phyloP scores from a whole-genome alignment of 2,888 invertebrate genomes.

The Hofmannophila pseudospretella region DNA sequence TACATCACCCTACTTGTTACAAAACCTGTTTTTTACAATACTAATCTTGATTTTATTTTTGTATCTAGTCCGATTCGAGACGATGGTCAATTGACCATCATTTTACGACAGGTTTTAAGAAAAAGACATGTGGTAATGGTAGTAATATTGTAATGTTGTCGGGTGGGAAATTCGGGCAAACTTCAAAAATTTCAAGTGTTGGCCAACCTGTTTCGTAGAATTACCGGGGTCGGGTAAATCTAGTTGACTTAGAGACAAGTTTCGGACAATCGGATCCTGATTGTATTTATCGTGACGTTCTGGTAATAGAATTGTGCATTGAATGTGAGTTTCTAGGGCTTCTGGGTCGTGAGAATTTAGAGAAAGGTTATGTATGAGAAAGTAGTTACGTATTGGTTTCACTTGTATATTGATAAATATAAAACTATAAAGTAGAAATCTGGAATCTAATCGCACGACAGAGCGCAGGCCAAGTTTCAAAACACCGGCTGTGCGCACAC shows the following conservation, averaged over 20 bases:
- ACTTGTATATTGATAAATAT: too few relatives aligned
- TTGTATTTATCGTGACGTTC: slow-evolving; percentile 19
- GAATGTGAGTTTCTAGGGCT: slow-evolving; percentile 23
- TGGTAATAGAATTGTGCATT: slow-evolving; percentile 14
- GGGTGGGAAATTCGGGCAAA: slow-evolving; percentile 38
- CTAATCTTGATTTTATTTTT: slow-evolving; percentile 27
- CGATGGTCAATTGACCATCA: slow-evolving; percentile 17
- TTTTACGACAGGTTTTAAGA: slow-evolving; percentile 47
- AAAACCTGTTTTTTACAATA: slow-evolving; percentile 29
- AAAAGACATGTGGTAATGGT: slow-evolving; percentile 11
- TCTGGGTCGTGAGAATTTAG: slow-evolving; percentile 35
- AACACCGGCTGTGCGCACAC: too few relatives aligned
- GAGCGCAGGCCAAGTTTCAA: too few relatives aligned
- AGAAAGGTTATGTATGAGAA: slow-evolving; percentile 27
- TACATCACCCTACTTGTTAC: slow-evolving; percentile 8
- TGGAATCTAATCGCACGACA: too few relatives aligned
- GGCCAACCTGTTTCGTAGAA: slow-evolving; percentile 38
- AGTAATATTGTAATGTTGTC: slow-evolving; percentile 13
- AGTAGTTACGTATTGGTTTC: too few relatives aligned
- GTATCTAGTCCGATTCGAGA: slow-evolving; percentile 32
- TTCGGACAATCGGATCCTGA: slow-evolving; percentile 25
- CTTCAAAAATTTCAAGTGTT: slow-evolving; percentile 28
- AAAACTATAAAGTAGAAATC: too few relatives aligned
- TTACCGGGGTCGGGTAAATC: slow-evolving; percentile 24
- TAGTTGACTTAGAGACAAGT: slow-evolving; percentile 38